Conservation (phyloP, 2,888 invertebrate genomes). For the Cosmia trapezina region DNA sequence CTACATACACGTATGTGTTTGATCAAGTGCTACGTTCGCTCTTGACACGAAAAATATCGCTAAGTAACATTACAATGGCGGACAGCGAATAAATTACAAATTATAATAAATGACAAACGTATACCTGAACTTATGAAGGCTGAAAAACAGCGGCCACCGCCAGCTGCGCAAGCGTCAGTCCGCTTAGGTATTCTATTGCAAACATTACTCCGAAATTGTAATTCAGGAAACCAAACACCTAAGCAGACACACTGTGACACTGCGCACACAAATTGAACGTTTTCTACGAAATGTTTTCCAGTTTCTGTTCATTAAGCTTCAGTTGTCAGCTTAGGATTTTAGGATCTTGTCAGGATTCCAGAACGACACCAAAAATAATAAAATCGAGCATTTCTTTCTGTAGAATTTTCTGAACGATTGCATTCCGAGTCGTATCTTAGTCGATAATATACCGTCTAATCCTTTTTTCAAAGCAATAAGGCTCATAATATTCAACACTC, state of each 20-base stretch:
- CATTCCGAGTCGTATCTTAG: not conserved
- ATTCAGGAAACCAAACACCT: constrained; percentile 44
- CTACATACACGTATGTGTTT: constrained; percentile 46
- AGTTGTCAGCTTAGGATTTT: constrained; percentile 11
- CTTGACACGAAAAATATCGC: constrained; percentile 59
- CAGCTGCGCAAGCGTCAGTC: constrained; percentile 61
- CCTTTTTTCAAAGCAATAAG: constrained; percentile 6
- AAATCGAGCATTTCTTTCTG: not conserved
- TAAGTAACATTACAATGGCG: constrained; percentile 44
- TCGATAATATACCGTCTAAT: constrained; percentile 10
- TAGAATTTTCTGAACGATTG: not conserved
- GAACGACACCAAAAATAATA: not conserved
- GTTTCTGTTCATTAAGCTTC: not conserved
- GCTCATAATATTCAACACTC: constrained; percentile 19
- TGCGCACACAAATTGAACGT: constrained; percentile 8
- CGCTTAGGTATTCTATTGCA: constrained; percentile 40
- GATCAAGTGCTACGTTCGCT: constrained; percentile 58
- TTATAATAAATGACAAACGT: constrained; percentile 50
- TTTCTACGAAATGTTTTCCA: constrained; percentile 28
- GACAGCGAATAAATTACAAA: constrained; percentile 60
- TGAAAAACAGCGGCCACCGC: constrained; percentile 62
- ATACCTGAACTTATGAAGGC: constrained; percentile 56
- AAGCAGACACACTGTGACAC: not conserved
- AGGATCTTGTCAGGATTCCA: constrained; percentile 2
- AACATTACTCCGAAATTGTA: constrained; percentile 39